A percentile compares a stretch with the other conserved stretches of the same genome.
Conservation (phyloP, 2,888 invertebrate genomes). For the Cheilosia urbana region DNA sequence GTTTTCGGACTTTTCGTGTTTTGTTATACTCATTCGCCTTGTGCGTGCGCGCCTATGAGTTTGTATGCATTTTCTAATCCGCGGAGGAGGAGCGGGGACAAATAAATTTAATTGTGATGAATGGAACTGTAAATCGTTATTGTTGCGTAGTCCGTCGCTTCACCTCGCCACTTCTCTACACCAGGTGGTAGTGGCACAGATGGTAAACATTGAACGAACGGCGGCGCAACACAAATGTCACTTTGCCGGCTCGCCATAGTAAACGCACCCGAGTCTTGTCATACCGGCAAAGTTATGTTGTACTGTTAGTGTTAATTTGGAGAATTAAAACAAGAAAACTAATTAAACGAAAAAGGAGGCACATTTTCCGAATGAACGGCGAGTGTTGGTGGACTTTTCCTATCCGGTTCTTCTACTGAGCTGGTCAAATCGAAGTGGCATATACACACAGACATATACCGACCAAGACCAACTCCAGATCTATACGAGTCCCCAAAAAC, state of each 20-base stretch:
- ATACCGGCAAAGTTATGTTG: constrained; percentile 19
- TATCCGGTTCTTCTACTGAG: constrained; percentile 73
- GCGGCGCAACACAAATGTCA: constrained; percentile 31
- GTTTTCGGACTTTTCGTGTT: constrained; percentile 22
- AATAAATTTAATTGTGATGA: constrained; percentile 26
- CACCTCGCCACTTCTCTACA: too few species aligned
- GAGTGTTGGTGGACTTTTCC: constrained; percentile 58
- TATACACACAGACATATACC: constrained; percentile 38
- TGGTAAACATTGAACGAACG: constrained; percentile 45
- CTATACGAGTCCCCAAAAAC: constrained; percentile 73
- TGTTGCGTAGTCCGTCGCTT: neutral
- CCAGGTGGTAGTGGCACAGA: neutral
- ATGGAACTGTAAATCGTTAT: constrained; percentile 26
- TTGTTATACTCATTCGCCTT: neutral
- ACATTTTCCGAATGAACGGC: constrained; percentile 45
- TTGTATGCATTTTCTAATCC: neutral
- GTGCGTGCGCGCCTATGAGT: neutral
- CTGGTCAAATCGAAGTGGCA: constrained; percentile 59
- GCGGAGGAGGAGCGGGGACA: neutral
- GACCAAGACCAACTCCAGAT: constrained; percentile 32
- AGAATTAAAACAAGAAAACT: constrained; percentile 47
- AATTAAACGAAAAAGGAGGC: constrained; percentile 63
- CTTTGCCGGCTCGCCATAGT: constrained; percentile 22
- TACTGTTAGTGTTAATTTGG: constrained; percentile 32
- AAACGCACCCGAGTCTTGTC: neutral